phyloP scores from a whole-genome alignment of 2,888 invertebrate genomes.

The Mimumesa dahlbomi region DNA sequence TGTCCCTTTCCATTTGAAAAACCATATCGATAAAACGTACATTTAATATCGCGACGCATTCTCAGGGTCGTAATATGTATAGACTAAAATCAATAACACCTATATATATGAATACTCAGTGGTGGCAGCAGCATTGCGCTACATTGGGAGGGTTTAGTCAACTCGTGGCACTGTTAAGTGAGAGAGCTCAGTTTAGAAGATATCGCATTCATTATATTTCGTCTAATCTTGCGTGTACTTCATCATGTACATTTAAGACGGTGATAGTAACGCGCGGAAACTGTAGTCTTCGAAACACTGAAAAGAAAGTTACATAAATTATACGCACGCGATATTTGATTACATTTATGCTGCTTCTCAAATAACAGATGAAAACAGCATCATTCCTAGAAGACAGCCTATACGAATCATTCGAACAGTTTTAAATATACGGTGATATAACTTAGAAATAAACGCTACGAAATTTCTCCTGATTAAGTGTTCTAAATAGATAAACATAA shows the following conservation, averaged over 20 bases:
- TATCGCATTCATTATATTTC: background rate
- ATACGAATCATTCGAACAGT: too few relatives aligned
- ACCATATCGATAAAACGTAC: background rate
- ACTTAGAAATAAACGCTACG: too few relatives aligned
- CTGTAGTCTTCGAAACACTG: too few relatives aligned
- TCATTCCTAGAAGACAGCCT: background rate
- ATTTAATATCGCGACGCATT: background rate
- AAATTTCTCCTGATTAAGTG: too few relatives aligned
- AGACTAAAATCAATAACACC: conserved; percentile 61
- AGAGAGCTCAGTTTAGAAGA: conserved; percentile 8
- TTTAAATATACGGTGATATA: too few relatives aligned
- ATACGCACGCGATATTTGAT: background rate
- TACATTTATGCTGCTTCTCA: background rate
- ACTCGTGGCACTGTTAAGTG: conserved; percentile 42
- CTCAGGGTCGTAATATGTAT: conserved; percentile 54
- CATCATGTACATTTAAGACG: background rate
- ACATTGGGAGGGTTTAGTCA: conserved; percentile 54
- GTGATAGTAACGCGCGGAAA: background rate
- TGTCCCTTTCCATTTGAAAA: background rate
- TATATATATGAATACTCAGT: conserved; percentile 42
- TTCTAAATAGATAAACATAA: too few relatives aligned
- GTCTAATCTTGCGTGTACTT: too few relatives aligned
- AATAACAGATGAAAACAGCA: background rate
- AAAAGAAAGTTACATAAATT: too few relatives aligned
- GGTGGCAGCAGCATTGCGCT: conserved; percentile 60